Evolutionary conservation across 2,113 vertebrate species (phyloP).

Genomic region (Pteruthius melanotis): DNA sequence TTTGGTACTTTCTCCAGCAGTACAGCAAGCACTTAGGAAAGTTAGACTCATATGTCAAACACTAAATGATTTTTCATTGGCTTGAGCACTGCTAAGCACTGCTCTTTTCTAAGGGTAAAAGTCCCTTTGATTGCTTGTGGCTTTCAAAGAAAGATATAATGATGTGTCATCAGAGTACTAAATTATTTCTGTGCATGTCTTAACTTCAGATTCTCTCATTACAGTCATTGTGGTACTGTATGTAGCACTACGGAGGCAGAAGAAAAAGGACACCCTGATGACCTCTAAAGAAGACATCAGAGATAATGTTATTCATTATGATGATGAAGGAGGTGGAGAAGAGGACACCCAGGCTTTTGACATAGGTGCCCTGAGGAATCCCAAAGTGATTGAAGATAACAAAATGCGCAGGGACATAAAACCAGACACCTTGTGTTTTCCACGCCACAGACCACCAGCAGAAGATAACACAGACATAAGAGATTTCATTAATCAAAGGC

Average conservation of each 20-base stretch:
- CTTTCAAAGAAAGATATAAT: background rate
- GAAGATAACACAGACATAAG: conserved; percentile 90
- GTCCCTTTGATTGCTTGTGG: background rate
- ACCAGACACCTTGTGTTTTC: conserved; percentile 79
- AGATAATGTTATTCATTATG: conserved; percentile 98
- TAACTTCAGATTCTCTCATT: background rate
- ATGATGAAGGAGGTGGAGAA: conserved; percentile 96
- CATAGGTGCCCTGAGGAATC: conserved; percentile 94
- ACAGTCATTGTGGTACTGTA: conserved; percentile 95
- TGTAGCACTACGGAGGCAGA: conserved; percentile 88
- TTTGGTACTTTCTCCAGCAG: background rate
- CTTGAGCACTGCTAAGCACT: background rate
- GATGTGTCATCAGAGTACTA: background rate
- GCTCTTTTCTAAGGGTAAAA: background rate
- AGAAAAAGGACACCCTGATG: conserved; percentile 96
- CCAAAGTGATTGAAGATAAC: conserved; percentile 91
- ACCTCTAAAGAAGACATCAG: conserved; percentile 97
- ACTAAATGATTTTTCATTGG: background rate
- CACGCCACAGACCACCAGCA: conserved; percentile 64
- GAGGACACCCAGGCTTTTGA: conserved; percentile 98
- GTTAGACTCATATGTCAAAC: background rate
- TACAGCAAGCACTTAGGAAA: background rate
- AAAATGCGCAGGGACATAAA: conserved; percentile 91
- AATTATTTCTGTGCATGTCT: background rate
- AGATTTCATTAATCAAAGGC: conserved; percentile 89